Evolutionary conservation across 2,888 invertebrate genomes (phyloP).

Genomic region (Perdita meconis): DNA sequence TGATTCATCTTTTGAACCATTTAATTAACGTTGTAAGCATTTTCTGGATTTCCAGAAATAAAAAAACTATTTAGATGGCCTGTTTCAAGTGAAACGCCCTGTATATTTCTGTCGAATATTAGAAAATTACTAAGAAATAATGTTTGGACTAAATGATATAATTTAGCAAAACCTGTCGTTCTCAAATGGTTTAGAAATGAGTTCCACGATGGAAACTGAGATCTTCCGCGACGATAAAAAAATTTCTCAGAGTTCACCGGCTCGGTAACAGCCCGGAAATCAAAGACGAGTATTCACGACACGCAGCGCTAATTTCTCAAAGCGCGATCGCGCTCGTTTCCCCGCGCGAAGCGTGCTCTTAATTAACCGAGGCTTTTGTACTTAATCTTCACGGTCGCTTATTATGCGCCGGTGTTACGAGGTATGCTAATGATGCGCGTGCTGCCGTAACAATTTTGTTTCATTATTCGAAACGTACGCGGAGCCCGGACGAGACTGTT

Average conservation of each 20-base stretch:
- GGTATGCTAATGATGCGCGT: constrained; percentile 7
- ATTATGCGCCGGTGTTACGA: background rate
- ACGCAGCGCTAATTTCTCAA: background rate
- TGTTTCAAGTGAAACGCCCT: too few species aligned
- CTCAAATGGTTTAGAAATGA: too few species aligned
- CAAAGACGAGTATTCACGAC: background rate
- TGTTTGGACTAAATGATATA: too few species aligned
- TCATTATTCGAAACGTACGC: constrained; percentile 11
- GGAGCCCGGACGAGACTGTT: background rate
- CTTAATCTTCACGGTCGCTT: background rate
- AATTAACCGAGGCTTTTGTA: background rate
- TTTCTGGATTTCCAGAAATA: too few species aligned
- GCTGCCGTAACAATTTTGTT: constrained; percentile 9
- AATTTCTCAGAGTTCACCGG: background rate
- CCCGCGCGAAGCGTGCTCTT: background rate
- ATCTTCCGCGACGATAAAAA: too few species aligned
- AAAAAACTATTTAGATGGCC: too few species aligned
- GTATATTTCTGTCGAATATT: too few species aligned
- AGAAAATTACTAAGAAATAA: too few species aligned
- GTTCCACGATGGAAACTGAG: too few species aligned
- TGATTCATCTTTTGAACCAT: too few species aligned
- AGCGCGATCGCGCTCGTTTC: background rate
- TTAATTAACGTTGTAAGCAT: too few species aligned
- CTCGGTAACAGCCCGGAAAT: background rate
- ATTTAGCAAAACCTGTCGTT: too few species aligned